These are phyloP conservation scores for Hippopotamus amphibius DNA, from an alignment of 2,113 vertebrate genomes.

Conservation along the genomic window DNA sequence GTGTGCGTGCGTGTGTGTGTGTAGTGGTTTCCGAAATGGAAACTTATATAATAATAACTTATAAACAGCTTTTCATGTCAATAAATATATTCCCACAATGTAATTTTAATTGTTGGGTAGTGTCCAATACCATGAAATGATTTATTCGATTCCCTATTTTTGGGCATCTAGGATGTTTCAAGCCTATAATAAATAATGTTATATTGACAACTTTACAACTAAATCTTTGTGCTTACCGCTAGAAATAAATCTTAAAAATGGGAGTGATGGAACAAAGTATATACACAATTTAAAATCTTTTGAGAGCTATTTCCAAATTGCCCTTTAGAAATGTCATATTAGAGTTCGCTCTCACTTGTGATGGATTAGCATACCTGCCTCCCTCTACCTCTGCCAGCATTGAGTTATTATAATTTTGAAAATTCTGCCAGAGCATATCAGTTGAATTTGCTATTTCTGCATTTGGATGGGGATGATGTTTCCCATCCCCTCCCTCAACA, in stretches of 20 bases:
- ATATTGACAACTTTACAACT: not conserved
- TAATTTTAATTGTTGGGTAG: slow-evolving; percentile 40
- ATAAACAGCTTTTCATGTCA: not conserved
- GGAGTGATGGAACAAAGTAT: not conserved
- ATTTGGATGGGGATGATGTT: not conserved
- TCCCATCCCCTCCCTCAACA: not conserved
- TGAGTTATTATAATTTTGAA: not conserved
- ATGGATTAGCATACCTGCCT: not conserved
- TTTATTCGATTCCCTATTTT: not conserved
- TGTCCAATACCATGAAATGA: not conserved
- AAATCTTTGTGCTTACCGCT: not conserved
- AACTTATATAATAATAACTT: not conserved
- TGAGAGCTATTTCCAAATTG: not conserved
- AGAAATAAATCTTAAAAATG: not conserved
- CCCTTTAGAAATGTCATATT: not conserved
- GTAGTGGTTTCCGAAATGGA: not conserved
- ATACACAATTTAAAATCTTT: not conserved
- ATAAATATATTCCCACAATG: not conserved
- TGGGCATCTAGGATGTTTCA: not conserved
- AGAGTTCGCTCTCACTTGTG: not conserved
- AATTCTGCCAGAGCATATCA: not conserved
- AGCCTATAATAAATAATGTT: not conserved
- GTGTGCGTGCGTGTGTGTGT: not conserved
- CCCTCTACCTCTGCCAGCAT: not conserved
- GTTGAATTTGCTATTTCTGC: slow-evolving; percentile 6